Evolutionary conservation across 2,797 vertebrate species (phyloP), one percentile per base, ranked within the genome.

Genomic region (Danio choprae): DNA sequence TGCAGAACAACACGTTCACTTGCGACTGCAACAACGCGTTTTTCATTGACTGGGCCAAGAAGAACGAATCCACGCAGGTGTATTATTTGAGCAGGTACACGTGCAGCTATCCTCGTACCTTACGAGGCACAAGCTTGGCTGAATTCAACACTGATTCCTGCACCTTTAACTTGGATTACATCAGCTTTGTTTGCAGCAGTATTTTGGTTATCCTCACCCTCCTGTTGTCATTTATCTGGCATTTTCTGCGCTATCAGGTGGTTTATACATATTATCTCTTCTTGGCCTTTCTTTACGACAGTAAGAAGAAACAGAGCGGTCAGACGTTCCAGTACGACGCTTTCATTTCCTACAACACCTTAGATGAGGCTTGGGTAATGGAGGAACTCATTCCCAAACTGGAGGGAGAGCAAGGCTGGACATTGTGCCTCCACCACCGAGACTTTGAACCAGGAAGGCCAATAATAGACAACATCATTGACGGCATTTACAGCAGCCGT

Each of bases 391-490:
- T 88, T 15, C 85, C 86, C 62, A 69, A 70, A 74, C 59, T 89
- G 75, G 85, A 86, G 65, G 83, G 71, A 8, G 65, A 85, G 4
- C 81, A 83, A 16, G 75, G 74, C 20, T 87, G 82, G 84, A 85
- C 64, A 53, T 84, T 87, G 51, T 86, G 88, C 59, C 74, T 87
- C 6, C 86, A 87, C 67, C 82, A 87, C 36, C 48, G 83, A 8
- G 83, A 88, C 76, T 86, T 86, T 71, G 79, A 84, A 59, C 87
- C 89, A 88, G 94, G 93, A 7, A 92, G 81, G 59, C 63, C 90
- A 55, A 94, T 95, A 83, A 86, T 93, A 20, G 92, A 94, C 4
- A 95, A 95, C 85, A 94, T 95, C 15, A 86, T 92, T 2, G 91
- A 94, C 4, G 89, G 90, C 71, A 94, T 94, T 50, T 95, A 95